phyloP scores from a whole-genome alignment of 2,797 vertebrate species.

The Atherinosoma microstoma region DNA sequence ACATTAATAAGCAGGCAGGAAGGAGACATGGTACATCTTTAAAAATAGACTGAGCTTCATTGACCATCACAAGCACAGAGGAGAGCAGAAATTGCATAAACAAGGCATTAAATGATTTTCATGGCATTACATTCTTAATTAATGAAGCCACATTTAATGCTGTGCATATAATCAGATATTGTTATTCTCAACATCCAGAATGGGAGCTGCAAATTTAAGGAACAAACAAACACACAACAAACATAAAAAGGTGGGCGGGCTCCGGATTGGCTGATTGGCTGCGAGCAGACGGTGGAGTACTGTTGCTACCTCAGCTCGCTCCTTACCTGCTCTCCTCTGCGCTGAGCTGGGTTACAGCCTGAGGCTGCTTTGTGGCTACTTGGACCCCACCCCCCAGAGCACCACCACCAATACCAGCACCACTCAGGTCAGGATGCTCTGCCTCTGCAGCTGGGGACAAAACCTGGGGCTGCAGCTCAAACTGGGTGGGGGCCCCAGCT shows the following conservation, averaged over 20 bases:
- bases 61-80: constrained; percentile 36
- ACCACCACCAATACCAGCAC: constrained; percentile 56
- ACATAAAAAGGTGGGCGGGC: constrained; percentile 48
- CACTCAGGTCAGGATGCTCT: constrained; percentile 62
- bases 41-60: constrained; percentile 25
- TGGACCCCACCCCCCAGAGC: constrained; percentile 70
- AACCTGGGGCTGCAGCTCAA: constrained; percentile 75
- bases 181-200: constrained; percentile 27
- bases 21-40: constrained; percentile 12
- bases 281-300: constrained; percentile 64
- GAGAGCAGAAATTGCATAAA: constrained; percentile 27
- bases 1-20: constrained; percentile 26
- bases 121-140: constrained; percentile 32
- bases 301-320: constrained; percentile 65
- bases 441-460: constrained; percentile 67
- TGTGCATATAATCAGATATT: constrained; percentile 19
- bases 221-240: constrained; percentile 60
- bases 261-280: constrained; percentile 74
- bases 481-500: constrained; percentile 70
- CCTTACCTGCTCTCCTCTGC: constrained; percentile 82
- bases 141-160: constrained; percentile 43
- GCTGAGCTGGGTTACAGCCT: constrained; percentile 75
- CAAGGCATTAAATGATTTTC: constrained; percentile 42
- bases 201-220: neutral
- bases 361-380: constrained; percentile 69